Conservation (phyloP, 2,888 invertebrate genomes). For the Uropetala carovei region DNA sequence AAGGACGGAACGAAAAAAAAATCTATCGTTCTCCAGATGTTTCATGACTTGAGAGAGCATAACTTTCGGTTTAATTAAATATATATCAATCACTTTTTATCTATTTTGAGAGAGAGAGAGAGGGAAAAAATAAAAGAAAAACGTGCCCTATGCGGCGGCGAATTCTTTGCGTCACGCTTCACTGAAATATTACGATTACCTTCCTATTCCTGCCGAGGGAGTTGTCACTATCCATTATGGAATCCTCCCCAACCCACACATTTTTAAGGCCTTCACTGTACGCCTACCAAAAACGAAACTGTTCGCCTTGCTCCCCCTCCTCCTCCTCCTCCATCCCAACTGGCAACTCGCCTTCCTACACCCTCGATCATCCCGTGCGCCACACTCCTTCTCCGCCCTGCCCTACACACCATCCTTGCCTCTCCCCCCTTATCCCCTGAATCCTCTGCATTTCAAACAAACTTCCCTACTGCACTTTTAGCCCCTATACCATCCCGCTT, state of each 20-base stretch:
- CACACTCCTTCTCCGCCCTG: background rate
- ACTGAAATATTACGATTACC: slow-evolving; percentile 12
- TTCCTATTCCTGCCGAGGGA: background rate
- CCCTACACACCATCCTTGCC: no score
- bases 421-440: no score
- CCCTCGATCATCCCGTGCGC: background rate
- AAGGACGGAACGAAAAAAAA: no score
- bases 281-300: background rate
- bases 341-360: background rate
- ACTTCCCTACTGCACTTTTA: no score
- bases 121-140: background rate
- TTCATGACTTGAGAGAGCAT: background rate
- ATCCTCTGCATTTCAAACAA: no score
- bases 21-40: no score
- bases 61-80: background rate
- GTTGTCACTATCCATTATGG: slow-evolving; percentile 3
- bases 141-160: background rate
- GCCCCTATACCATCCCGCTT: no score
- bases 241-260: background rate
- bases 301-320: background rate
- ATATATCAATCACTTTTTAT: background rate
- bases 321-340: background rate
- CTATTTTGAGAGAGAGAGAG: no score
- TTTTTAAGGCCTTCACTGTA: background rate
- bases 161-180: background rate